Evolutionary conservation across 2,113 vertebrate genomes (phyloP), one percentile per base, ranked within the genome.

Genomic region (Planiliza haematocheilus): DNA sequence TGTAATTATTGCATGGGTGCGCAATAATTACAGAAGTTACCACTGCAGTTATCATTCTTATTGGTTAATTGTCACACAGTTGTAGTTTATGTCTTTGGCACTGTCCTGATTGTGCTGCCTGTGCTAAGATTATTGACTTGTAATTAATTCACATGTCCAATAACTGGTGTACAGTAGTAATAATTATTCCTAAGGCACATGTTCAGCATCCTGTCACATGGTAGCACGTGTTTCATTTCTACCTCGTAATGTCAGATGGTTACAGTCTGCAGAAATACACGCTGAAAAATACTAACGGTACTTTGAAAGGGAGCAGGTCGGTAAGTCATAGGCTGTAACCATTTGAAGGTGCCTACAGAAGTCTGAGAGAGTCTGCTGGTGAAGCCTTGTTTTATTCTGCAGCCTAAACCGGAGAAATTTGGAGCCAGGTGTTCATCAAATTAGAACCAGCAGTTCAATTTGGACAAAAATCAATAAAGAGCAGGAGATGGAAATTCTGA

Each of bases 401-500:
- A 45, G 4, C 30, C 17, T 20, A 1, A 52, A 45, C 1, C 11
- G 4, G 48, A 53, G 20, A 17, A 52, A 73, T 43, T 14, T 60
- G 46, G 53, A 63, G 13, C 41, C 70, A 81, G 77, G 70, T 74
- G 67, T 53, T 18, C 63, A 69, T 11, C 42, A 62, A 77, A 64
- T 77, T 16, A 72, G 57, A n/a, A 13, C 41, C 30, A 70, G 36
- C 2, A 2, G 21, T 65, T 74, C 43, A 71, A 80, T 83, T 80
- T 73, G 34, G 11, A 36, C 38, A 75, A 38, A 68, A 81, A 85
- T 90, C 84, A 77, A 86, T 85, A 79, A 1, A 9, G 41, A 3
- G 18, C 63, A 57, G 24, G 63, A 57, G 57, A 73, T 61, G 60
- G 43, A 79, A 65, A 64, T 45, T 48, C 11, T 18, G 8, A 82